Conservation (phyloP, 2,797 vertebrate species). For the Melanotaenia nigrans region DNA sequence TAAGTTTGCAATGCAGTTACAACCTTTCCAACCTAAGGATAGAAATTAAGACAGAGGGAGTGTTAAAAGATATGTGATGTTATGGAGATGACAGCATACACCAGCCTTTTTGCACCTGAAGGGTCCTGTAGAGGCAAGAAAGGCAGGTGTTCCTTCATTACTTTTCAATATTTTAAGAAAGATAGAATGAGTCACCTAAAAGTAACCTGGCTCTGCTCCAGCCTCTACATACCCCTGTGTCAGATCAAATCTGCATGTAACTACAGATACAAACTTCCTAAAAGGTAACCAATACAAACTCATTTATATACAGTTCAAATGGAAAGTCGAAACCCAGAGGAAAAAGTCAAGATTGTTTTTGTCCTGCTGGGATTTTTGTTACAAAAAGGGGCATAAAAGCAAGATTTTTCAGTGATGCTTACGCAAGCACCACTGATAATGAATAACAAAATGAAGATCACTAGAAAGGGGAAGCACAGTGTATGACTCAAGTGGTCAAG, state of each 20-base stretch:
- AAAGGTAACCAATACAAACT: constrained; percentile 19
- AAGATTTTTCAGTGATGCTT: neutral
- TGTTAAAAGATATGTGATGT: constrained; percentile 25
- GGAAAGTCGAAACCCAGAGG: neutral
- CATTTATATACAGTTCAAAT: neutral
- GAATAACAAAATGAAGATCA: neutral
- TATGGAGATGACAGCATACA: constrained; percentile 21
- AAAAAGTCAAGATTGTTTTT: neutral
- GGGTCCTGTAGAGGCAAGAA: constrained; percentile 67
- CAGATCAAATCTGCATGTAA: constrained; percentile 48
- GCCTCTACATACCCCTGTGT: constrained; percentile 51
- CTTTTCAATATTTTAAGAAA: constrained; percentile 19
- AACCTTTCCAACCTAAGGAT: constrained; percentile 38
- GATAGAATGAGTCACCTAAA: constrained; percentile 55
- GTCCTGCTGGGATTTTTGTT: neutral
- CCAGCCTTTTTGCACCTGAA: constrained; percentile 41
- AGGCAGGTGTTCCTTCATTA: constrained; percentile 61
- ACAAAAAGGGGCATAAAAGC: neutral
- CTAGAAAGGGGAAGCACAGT: constrained; percentile 5
- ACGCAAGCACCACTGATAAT: neutral
- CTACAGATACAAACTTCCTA: constrained; percentile 31
- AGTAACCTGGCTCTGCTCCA: constrained; percentile 51
- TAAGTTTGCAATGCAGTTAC: constrained; percentile 45
- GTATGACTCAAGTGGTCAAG: neutral
- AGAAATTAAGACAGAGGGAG: constrained; percentile 41